phyloP scores from a whole-genome alignment of 2,888 invertebrate species.

The Blastobasis lacticolella region DNA sequence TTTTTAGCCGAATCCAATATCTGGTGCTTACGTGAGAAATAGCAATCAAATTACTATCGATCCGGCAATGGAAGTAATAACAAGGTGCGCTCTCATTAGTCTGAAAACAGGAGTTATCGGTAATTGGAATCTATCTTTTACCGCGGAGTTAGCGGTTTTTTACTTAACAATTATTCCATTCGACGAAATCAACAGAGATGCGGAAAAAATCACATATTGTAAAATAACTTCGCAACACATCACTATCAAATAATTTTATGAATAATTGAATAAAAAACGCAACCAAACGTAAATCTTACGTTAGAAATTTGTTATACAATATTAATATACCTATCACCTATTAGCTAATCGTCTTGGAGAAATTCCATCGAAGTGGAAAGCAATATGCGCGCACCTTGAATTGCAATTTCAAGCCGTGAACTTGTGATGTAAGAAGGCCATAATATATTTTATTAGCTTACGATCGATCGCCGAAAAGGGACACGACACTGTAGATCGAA shows the following conservation, averaged over 20 bases:
- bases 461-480: constrained; percentile 17
- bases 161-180: not conserved
- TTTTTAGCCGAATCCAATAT: constrained; percentile 39
- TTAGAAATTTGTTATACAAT: too few species aligned
- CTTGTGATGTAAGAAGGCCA: too few species aligned
- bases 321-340: too few species aligned
- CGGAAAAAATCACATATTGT: not conserved
- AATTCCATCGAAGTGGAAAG: too few species aligned
- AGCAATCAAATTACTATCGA: constrained; percentile 28
- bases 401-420: too few species aligned
- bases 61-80: constrained; percentile 23
- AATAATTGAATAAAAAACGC: too few species aligned
- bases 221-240: too few species aligned
- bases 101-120: constrained; percentile 23
- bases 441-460: not conserved
- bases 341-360: too few species aligned
- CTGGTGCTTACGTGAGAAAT: constrained; percentile 32
- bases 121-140: constrained; percentile 26
- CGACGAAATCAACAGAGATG: not conserved
- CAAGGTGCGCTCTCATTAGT: constrained; percentile 28
- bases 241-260: too few species aligned
- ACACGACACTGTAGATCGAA: constrained; percentile 35
- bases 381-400: too few species aligned
- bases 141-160: not conserved
- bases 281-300: too few species aligned